Base-by-base conservation (phyloP, 2,113 vertebrate genomes). In the Apeltes quadracus region DNA sequence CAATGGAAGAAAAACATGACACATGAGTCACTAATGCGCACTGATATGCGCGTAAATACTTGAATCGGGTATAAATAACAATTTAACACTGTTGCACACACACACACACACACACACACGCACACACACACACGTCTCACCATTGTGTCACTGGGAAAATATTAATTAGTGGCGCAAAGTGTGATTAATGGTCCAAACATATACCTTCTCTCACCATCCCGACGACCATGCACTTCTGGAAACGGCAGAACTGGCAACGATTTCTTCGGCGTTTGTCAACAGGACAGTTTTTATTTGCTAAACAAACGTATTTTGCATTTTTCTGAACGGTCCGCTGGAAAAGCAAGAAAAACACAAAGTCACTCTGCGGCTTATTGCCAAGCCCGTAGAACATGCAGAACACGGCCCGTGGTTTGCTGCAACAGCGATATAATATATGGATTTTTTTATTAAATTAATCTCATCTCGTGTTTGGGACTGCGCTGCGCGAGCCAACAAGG, bases 141-240 rank as follows among this genome's bases (percentile, higher is more conserved):
- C n/a, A 29, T 7, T 55, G n/a, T 32, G 1, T 57, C 22, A 25
- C 32, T 12, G 23, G 9, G 1, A 7, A 34, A 59, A 59, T 54
- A 44, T 22, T 43, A 51, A 58, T 7, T 16, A 11, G 3, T 29
- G 11, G 11, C 54, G 1, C 25, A 29, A 71, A 73, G 69, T 69
- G 13, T 0, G 73, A 55, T 50, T 4, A 10, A 34, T 73, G 64
- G 27, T 46, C 43, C 62, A 78, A 70, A 61, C 85, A 76, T 95
- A 99, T 95, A 99, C 97, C 97, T 97, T 99, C 97, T 93, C 97
- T 97, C 82, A 99, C 97, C 97, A 99, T 98, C 84, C 97, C 97
- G 83, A 98, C 97, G 51, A 95, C 96, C 83, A 98, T 92, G 94
- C 97, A 98, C 95, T 98, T 98, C 91, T 98, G 96, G 91, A 97